These are phyloP conservation scores for Vanessa cardui DNA, from an alignment of 2,888 invertebrate species.

Conservation along the genomic window DNA sequence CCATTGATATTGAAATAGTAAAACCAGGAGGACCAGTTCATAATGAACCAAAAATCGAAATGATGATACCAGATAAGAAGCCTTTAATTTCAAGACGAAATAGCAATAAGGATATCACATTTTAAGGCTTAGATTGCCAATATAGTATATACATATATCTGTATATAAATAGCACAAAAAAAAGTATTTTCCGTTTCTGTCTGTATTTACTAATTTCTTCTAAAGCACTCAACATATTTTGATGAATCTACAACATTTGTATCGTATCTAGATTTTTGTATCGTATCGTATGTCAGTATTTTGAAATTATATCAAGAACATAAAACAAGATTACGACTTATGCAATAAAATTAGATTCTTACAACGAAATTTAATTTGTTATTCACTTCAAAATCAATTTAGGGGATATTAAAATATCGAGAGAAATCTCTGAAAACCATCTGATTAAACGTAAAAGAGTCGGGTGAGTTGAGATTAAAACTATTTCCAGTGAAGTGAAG, in stretches of 20 bases:
- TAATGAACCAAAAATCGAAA: conserved; percentile 35
- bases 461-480: conserved; percentile 33
- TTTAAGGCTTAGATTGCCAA: no score
- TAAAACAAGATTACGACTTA: no score
- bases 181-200: no score
- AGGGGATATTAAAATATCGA: conserved; percentile 12
- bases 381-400: conserved; percentile 8
- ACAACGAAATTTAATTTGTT: no score
- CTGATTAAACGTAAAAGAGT: conserved; percentile 30
- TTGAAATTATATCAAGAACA: no score
- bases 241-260: no score
- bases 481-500: conserved; percentile 35
- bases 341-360: no score
- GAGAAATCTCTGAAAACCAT: conserved; percentile 23
- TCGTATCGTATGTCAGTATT: no score
- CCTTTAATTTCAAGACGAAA: conserved; percentile 43
- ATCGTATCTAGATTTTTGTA: no score
- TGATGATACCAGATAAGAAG: conserved; percentile 49
- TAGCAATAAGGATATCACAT: neutral
- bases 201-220: no score
- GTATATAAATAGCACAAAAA: neutral
- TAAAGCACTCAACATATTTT: no score
- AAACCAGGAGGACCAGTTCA: conserved; percentile 30
- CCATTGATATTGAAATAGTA: conserved; percentile 49
- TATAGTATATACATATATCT: neutral